Evolutionary conservation across 2,888 invertebrate species (phyloP).

Genomic region (Pseudoips prasinana): DNA sequence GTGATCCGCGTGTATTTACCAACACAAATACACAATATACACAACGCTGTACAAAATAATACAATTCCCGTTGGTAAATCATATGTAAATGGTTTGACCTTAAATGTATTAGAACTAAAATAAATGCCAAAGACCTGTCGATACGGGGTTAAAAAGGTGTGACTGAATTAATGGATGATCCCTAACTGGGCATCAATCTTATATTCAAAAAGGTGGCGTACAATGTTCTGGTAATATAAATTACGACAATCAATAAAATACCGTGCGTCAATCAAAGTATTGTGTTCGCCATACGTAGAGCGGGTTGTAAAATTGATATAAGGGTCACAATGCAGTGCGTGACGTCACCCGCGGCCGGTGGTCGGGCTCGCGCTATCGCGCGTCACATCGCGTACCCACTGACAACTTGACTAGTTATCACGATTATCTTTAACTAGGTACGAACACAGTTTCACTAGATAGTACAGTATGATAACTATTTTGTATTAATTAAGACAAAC

Average conservation of each 20-base stretch:
- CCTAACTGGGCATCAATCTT: constrained; percentile 38
- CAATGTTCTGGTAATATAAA: constrained; percentile 48
- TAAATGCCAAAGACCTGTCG: too few species aligned
- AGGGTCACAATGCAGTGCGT: constrained; percentile 24
- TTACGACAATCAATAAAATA: constrained; percentile 43
- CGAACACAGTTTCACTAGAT: constrained; percentile 11
- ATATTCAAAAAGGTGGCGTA: constrained; percentile 37
- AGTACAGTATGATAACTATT: too few species aligned
- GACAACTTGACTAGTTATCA: constrained; percentile 37
- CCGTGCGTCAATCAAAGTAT: constrained; percentile 41
- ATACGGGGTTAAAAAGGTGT: too few species aligned
- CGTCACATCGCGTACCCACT: constrained; percentile 17
- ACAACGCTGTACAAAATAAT: too few species aligned
- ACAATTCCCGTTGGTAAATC: too few species aligned
- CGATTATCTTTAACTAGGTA: constrained; percentile 42
- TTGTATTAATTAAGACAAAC: too few species aligned
- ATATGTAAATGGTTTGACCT: too few species aligned
- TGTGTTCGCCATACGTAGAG: constrained; percentile 30
- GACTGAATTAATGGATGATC: background rate
- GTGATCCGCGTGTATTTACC: too few species aligned
- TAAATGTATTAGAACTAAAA: too few species aligned
- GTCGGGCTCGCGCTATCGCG: constrained; percentile 22
- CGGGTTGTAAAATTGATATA: constrained; percentile 34
- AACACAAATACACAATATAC: too few species aligned
- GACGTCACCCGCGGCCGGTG: constrained; percentile 32